Evolutionary conservation across 2,888 invertebrate species (phyloP), one percentile per base, ranked within the genome.

Genomic region (Cheilosia soror): DNA sequence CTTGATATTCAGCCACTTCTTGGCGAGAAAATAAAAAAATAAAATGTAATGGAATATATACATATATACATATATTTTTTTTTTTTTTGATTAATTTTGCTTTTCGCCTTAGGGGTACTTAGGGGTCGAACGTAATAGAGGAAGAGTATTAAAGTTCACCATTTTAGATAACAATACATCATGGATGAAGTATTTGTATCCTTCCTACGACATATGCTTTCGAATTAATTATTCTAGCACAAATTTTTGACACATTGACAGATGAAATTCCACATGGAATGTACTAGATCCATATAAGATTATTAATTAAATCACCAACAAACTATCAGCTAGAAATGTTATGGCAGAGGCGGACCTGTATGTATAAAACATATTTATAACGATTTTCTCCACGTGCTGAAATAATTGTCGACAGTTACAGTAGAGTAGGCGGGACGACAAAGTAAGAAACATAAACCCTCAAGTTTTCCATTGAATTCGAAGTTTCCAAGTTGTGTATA

Each of bases 71-170:
- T n/a, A n/a, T n/a, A n/a, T n/a, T 31, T 65, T 37, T 37, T 37
- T 68, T 53, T 66, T 37, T 51, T 68, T 55, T 42, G 31, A 68
- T 68, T 68, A 68, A 42, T 55, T 68, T 55, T 7, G 1, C n/a
- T n/a, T 13, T 37, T 25, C n/a, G n/a, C 20, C 33, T 9, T 25
- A 13, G 5, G 13, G 13, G 47, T 5, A 29, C 15, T 20, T 5
- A 7, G 6, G 15, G 62, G 9, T 33, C 33, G 7, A 9, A 58
- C 58, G 9, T 40, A 13, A 37, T 11, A 37, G 4, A 37, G 33
- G 2, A 5, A n/a, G 29, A 3, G n/a, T 7, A 6, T 5, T 13
- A 3, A 27, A 20, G 40, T 33, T 49, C 33, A 5, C 33, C 15
- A 25, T 37, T 37, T 65, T 47, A 20, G 11, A 0, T 31, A n/a